Base-by-base conservation (phyloP, 2,888 invertebrate genomes). In the Sericinus montela region DNA sequence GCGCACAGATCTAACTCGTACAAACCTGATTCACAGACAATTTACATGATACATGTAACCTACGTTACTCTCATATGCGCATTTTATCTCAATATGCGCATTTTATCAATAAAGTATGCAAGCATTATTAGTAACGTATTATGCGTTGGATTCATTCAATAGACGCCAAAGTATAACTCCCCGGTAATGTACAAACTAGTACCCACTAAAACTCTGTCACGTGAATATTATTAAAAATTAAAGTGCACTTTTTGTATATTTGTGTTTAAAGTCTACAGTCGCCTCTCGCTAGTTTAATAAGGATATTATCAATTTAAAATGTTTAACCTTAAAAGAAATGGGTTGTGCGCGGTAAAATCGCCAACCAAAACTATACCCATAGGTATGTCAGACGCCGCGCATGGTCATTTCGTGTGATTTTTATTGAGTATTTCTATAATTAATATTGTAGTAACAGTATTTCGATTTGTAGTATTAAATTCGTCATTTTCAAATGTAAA, bases 391-490 rank as follows among this genome's bases (percentile, higher is more conserved):
- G n/a, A 62, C 66, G 75, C 68, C 63, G 66, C 71, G 73, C 71
- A 58, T 61, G 61, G 70, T 65, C 71, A 57, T 69, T 57, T 69
- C 67, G 71, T 72, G 65, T 74, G 61, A 77, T 79, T 81, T n/a
- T 82, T 77, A 85, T 80, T 80, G 80, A 78, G 76, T 83, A 81
- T 80, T 81, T 69, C 75, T 75, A 74, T 67, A 49, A 73, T 74
- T 77, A 72, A 70, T 76, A 73, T 74, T 63, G 74, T 86, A 84
- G 81, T 73, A 57, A 71, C 77, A 81, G 72, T 80, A 80, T 78
- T 82, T 83, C 78, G 70, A 83, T 79, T 82, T 75, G 77, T 85
- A 84, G 84, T 58, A 71, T 78, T 78, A 78, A 75, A 83, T 80
- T 84, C 72, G 81, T 80, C 80, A 83, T 85, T 82, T 78, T 75